phyloP scores from a whole-genome alignment of 2,113 vertebrate genomes.

The Sciurus niger region DNA sequence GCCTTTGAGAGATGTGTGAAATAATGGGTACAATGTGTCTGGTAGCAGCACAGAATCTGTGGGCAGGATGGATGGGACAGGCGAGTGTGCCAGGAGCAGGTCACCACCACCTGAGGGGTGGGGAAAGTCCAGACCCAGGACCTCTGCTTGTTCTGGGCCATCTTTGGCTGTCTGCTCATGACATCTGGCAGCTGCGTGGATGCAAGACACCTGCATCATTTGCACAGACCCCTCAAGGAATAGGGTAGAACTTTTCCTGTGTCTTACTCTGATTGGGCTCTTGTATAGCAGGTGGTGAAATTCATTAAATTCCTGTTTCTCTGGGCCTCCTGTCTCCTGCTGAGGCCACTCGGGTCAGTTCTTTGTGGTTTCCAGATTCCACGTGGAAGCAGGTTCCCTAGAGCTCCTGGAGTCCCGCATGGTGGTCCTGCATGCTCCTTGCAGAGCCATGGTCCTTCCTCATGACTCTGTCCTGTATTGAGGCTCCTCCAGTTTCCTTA shows the following conservation, averaged over 20 bases:
- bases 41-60: neutral
- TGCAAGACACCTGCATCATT: neutral
- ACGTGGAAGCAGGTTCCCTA: fast-evolving
- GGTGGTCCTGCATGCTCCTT: neutral
- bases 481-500: neutral
- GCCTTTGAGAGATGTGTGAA: neutral
- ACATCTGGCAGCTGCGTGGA: too few relatives aligned
- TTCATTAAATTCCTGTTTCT: neutral
- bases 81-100: neutral
- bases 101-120: fast-evolving
- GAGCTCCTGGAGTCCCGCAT: fast-evolving
- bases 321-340: neutral
- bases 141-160: fast-evolving
- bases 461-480: neutral
- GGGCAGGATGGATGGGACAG: fast-evolving
- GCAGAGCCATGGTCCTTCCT: neutral
- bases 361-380: neutral
- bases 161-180: neutral
- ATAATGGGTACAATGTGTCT: fast-evolving
- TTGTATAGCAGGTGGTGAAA: fast-evolving
- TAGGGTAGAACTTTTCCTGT: too few relatives aligned
- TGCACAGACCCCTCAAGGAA: neutral
- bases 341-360: fast-evolving
- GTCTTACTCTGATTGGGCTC: neutral
- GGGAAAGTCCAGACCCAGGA: too few relatives aligned